Evolutionary conservation across 2,113 vertebrate genomes (phyloP).

Genomic region (Odontesthes bonariensis): DNA sequence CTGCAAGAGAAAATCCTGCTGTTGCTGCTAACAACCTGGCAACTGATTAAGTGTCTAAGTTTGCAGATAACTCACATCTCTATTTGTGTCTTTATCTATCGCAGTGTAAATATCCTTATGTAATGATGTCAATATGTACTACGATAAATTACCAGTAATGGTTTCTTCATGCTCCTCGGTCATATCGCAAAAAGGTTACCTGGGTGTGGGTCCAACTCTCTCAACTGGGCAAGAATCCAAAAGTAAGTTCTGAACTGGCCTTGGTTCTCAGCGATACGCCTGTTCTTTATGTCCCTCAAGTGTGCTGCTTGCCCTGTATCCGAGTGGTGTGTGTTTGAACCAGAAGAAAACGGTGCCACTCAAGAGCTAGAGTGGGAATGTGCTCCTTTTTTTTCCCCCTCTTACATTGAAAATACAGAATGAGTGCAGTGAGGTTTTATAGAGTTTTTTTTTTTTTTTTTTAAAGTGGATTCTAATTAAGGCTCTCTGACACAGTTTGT

Average conservation of each 20-base stretch:
- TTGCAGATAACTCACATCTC: slow-evolving; percentile 8
- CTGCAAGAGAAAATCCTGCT: slow-evolving; percentile 13
- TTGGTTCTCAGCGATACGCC: slow-evolving; percentile 29
- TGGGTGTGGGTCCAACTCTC: slow-evolving; percentile 14
- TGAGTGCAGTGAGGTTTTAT: slow-evolving; percentile 17
- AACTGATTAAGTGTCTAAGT: slow-evolving; percentile 1
- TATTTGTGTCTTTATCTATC: background rate
- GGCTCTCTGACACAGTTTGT: slow-evolving; percentile 27
- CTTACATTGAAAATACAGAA: background rate
- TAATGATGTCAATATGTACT: slow-evolving; percentile 3
- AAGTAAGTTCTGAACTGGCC: slow-evolving; percentile 33
- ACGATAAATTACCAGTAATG: background rate
- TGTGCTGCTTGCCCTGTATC: slow-evolving; percentile 10
- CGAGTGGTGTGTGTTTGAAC: slow-evolving; percentile 10
- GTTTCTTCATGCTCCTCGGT: slow-evolving; percentile 30
- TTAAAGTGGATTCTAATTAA: slow-evolving; percentile 32
- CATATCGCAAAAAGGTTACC: slow-evolving; percentile 1
- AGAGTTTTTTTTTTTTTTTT: slow-evolving; percentile 17
- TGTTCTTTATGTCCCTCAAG: slow-evolving; percentile 17
- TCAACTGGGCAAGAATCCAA: slow-evolving; percentile 28
- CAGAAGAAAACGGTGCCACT: background rate
- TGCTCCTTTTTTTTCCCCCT: slow-evolving; percentile 2
- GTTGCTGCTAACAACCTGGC: slow-evolving; percentile 19
- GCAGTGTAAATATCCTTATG: background rate
- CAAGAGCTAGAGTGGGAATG: slow-evolving; percentile 2